These are phyloP conservation scores for Lycocorax pyrrhopterus DNA, from an alignment of 2,113 vertebrate genomes.

Conservation along the genomic window DNA sequence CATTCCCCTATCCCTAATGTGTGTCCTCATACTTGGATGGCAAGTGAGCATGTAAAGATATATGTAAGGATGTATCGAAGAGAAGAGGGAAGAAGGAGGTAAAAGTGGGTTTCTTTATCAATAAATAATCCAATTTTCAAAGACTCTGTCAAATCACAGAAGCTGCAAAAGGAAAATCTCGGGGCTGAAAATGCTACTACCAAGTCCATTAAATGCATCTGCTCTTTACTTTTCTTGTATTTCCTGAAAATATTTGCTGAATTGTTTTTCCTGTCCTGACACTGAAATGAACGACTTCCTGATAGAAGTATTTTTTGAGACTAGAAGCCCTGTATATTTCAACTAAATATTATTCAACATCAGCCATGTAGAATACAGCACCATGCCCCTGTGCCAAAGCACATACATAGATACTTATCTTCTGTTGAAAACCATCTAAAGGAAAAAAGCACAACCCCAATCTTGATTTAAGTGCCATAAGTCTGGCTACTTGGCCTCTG, in stretches of 20 bases:
- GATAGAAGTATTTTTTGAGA: not conserved
- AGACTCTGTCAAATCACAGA: not conserved
- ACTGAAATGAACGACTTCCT: not conserved
- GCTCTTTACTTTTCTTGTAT: not conserved
- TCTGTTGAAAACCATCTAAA: not conserved
- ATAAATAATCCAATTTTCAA: not conserved
- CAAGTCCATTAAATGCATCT: not conserved
- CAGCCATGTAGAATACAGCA: not conserved
- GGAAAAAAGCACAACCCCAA: not conserved
- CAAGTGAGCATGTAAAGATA: not conserved
- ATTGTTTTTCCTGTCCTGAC: not conserved
- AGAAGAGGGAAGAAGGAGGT: not conserved
- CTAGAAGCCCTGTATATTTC: not conserved
- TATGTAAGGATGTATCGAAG: not conserved
- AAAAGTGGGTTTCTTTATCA: not conserved
- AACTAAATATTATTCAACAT: not conserved
- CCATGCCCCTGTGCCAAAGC: not conserved
- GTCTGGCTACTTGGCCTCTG: not conserved
- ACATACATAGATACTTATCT: not conserved
- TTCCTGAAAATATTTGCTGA: not conserved
- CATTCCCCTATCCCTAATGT: not conserved
- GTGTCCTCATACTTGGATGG: not conserved
- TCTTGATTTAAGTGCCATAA: not conserved
- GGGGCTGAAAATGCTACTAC: not conserved
- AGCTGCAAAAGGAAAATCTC: not conserved